These are phyloP conservation scores for Brenthis daphne DNA, from an alignment of 2,888 invertebrate species.

Conservation along the genomic window DNA sequence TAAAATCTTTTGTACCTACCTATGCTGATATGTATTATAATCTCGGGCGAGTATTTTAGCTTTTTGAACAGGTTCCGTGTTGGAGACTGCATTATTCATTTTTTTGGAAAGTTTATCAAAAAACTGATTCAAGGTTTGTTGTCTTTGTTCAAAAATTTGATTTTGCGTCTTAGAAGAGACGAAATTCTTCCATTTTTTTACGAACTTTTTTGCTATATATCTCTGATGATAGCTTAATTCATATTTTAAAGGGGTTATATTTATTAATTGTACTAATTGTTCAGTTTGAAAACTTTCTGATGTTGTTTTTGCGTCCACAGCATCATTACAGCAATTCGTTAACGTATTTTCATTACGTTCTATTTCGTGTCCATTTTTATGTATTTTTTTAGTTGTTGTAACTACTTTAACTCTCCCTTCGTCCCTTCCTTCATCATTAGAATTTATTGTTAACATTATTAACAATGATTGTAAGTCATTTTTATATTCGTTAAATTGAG, in stretches of 20 bases:
- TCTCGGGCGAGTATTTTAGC: slow-evolving; percentile 58
- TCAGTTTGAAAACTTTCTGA: slow-evolving; percentile 23
- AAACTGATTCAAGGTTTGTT: slow-evolving; percentile 61
- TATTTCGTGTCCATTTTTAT: slow-evolving; percentile 19
- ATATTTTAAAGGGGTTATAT: slow-evolving; percentile 55
- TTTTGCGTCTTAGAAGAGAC: slow-evolving; percentile 54
- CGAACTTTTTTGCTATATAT: slow-evolving; percentile 57
- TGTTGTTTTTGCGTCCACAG: slow-evolving; percentile 5
- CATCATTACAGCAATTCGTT: background rate
- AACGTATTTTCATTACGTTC: slow-evolving; percentile 16
- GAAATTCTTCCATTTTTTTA: slow-evolving; percentile 62
- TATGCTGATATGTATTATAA: slow-evolving; percentile 70
- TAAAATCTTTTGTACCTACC: slow-evolving; percentile 48
- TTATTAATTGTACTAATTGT: slow-evolving; percentile 49
- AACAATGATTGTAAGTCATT: slow-evolving; percentile 64
- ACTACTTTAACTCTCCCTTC: slow-evolving; percentile 33
- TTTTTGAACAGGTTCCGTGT: slow-evolving; percentile 51
- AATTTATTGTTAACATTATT: slow-evolving; percentile 65
- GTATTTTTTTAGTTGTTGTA: slow-evolving; percentile 2
- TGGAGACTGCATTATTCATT: slow-evolving; percentile 50
- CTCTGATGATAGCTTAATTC: slow-evolving; percentile 51
- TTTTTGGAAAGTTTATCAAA: slow-evolving; percentile 69
- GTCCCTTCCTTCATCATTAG: slow-evolving; percentile 45
- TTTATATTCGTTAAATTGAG: slow-evolving; percentile 27
- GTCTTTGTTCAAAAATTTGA: slow-evolving; percentile 54